Percentiles rank a stretch among this genome's conserved stretches.
These are phyloP conservation scores for Leptinotarsa tumamoca DNA, from an alignment of 2,888 invertebrate genomes.

Conservation along the genomic window DNA sequence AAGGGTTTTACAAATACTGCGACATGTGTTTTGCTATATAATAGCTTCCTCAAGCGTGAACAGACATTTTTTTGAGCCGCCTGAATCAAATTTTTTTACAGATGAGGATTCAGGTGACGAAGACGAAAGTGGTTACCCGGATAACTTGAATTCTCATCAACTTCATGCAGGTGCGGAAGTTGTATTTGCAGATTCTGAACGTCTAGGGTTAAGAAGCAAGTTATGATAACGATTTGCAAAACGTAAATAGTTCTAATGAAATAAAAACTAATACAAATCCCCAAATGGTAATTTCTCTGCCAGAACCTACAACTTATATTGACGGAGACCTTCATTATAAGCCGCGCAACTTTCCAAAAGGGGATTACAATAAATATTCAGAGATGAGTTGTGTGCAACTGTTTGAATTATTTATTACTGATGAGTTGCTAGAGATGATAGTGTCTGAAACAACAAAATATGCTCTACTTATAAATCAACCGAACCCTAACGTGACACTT, in stretches of 20 bases:
- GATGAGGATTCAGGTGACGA: conserved; percentile 43
- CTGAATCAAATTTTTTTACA: conserved; percentile 30
- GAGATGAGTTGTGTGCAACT: too few relatives aligned
- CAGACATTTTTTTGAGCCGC: conserved; percentile 22
- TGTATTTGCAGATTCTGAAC: neutral
- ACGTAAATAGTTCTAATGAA: conserved; percentile 21
- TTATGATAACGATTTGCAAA: neutral
- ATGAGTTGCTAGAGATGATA: neutral
- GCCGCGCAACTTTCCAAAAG: conserved; percentile 21
- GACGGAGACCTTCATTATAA: conserved; percentile 17
- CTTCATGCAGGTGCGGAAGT: conserved; percentile 23
- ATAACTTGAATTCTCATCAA: conserved; percentile 37
- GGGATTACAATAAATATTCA: neutral
- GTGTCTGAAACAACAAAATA: neutral
- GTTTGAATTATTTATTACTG: neutral
- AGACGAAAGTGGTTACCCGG: conserved; percentile 34
- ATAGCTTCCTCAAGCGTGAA: too few relatives aligned
- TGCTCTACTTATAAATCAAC: neutral
- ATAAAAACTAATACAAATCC: conserved; percentile 2
- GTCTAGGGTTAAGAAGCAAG: conserved; percentile 14
- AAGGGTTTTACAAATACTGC: too few relatives aligned
- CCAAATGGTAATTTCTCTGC: too few relatives aligned
- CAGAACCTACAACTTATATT: conserved; percentile 3
- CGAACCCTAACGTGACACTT: neutral
- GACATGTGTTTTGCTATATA: too few relatives aligned